A percentile compares a stretch with the other conserved stretches of the same genome.
These are phyloP conservation scores for Drosophila hydei DNA, from an alignment of 1,140 invertebrate genomes.

Conservation along the genomic window DNA sequence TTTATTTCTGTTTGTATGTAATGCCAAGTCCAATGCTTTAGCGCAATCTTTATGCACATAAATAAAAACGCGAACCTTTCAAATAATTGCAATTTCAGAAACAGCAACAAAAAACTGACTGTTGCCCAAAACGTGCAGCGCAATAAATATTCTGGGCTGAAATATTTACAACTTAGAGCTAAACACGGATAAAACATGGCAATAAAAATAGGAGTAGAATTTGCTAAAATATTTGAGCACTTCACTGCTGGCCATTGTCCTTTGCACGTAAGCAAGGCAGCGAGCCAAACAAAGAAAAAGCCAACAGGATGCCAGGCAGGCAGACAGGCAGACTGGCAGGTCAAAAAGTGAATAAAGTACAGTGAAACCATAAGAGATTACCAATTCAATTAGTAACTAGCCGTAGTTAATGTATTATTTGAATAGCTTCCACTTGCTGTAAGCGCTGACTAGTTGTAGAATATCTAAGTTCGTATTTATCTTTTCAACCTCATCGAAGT, in stretches of 20 bases:
- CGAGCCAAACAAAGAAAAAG: slow-evolving; percentile 16
- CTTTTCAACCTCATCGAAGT: neutral
- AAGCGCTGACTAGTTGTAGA: no score
- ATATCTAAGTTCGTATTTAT: neutral
- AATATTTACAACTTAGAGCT: slow-evolving; percentile 48
- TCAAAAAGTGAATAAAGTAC: neutral
- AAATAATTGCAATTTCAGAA: slow-evolving; percentile 46
- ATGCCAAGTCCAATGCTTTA: slow-evolving; percentile 41
- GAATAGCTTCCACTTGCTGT: neutral
- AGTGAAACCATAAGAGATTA: slow-evolving; percentile 6
- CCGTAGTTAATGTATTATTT: neutral
- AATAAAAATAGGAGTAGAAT: slow-evolving; percentile 17
- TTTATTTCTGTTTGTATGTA: slow-evolving; percentile 12
- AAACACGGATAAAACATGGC: slow-evolving; percentile 28
- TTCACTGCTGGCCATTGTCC: slow-evolving; percentile 28
- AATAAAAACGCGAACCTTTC: slow-evolving; percentile 50
- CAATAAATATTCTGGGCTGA: slow-evolving; percentile 44
- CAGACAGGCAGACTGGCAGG: neutral
- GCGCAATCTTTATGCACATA: slow-evolving; percentile 40
- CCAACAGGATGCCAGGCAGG: slow-evolving; percentile 6
- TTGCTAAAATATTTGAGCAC: slow-evolving; percentile 28
- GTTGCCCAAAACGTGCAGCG: slow-evolving; percentile 41
- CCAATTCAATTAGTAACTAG: slow-evolving; percentile 7
- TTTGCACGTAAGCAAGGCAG: slow-evolving; percentile 21
- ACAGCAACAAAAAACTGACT: slow-evolving; percentile 9